phyloP scores from a whole-genome alignment of 2,113 vertebrate species.

The Rostratula benghalensis region DNA sequence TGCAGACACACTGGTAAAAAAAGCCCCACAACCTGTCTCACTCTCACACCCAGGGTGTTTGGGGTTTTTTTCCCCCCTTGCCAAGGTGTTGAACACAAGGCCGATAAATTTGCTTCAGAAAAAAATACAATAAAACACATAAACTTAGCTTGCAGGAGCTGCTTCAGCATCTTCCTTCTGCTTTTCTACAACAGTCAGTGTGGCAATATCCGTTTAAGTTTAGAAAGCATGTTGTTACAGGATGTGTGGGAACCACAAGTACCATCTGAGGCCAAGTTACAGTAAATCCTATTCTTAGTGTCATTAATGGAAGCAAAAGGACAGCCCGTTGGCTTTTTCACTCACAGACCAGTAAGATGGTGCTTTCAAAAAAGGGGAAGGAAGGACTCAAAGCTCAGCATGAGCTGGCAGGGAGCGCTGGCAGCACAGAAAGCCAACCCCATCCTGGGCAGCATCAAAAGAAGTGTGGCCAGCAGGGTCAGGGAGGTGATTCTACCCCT shows the following conservation, averaged over 20 bases:
- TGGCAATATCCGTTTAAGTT: slow-evolving; percentile 31
- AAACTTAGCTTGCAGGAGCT: neutral
- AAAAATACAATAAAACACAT: neutral
- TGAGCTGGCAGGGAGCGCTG: no score
- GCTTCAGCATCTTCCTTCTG: slow-evolving; percentile 49
- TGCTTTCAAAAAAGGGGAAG: neutral
- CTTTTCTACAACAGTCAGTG: slow-evolving; percentile 44
- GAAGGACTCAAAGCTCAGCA: neutral
- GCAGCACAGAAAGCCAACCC: no score
- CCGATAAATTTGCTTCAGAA: neutral
- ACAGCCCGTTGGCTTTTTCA: slow-evolving; percentile 59
- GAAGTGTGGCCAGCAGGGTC: no score
- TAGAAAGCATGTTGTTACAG: slow-evolving; percentile 50
- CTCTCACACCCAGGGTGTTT: neutral
- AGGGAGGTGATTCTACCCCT: no score
- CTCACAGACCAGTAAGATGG: neutral
- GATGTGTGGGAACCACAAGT: slow-evolving; percentile 58
- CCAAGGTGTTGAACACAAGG: neutral
- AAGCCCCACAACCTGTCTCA: fast-evolving
- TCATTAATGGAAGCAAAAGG: slow-evolving; percentile 54
- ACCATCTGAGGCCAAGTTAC: slow-evolving; percentile 51
- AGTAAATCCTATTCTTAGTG: slow-evolving; percentile 60
- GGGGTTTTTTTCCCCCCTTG: neutral
- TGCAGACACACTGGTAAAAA: neutral
- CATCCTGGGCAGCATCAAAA: no score